These are phyloP conservation scores for Cryptus armator DNA, from an alignment of 2,888 invertebrate genomes.

Conservation along the genomic window DNA sequence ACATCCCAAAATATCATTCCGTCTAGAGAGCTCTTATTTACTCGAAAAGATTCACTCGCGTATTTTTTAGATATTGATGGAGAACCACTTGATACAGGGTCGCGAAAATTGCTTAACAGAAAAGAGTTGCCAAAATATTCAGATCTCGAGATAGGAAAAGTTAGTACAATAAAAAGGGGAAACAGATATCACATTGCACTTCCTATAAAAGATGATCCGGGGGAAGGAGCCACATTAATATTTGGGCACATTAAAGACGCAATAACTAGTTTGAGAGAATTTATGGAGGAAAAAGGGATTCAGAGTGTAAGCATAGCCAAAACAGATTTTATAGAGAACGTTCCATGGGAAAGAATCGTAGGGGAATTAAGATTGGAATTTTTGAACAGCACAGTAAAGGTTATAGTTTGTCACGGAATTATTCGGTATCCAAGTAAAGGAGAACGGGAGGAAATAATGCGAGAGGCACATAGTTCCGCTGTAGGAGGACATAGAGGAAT, in stretches of 20 bases:
- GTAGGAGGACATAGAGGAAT: too few relatives aligned
- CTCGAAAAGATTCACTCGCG: neutral
- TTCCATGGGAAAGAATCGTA: conserved; percentile 35
- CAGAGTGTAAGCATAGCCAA: conserved; percentile 35
- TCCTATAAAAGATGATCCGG: conserved; percentile 18
- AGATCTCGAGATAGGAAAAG: conserved; percentile 2
- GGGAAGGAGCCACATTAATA: conserved; percentile 23
- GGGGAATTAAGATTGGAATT: conserved; percentile 22
- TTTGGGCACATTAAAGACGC: neutral
- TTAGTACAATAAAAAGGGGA: conserved; percentile 18
- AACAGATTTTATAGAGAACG: conserved; percentile 12
- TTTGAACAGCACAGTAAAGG: neutral
- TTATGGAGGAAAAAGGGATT: conserved; percentile 3
- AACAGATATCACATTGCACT: conserved; percentile 38
- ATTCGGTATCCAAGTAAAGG: neutral
- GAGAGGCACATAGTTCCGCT: too few relatives aligned
- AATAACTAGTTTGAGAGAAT: conserved; percentile 11
- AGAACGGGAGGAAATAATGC: too few relatives aligned
- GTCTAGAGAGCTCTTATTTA: conserved; percentile 1
- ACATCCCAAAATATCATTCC: conserved; percentile 23
- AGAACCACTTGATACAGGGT: conserved; percentile 34
- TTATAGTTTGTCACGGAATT: conserved; percentile 33
- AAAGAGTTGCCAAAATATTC: neutral
- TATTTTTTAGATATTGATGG: conserved; percentile 27
- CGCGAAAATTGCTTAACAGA: conserved; percentile 25